Evolutionary conservation across 2,888 invertebrate species (phyloP).

Genomic region (Autographa pulchrina): DNA sequence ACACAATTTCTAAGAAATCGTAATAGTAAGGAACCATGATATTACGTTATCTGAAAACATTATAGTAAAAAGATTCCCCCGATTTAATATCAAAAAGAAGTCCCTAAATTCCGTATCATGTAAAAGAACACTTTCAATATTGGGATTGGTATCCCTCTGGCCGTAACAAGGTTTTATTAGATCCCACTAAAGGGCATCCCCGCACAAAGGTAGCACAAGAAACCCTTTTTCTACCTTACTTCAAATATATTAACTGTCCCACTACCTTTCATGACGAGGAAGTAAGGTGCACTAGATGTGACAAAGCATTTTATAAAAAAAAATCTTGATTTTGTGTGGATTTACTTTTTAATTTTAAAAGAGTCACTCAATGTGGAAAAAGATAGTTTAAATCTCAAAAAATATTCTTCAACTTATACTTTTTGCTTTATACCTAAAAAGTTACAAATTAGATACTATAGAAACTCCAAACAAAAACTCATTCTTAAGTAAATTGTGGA

Average conservation of each 20-base stretch:
- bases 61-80: conserved; percentile 83
- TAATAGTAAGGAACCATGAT: conserved; percentile 62
- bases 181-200: conserved; percentile 89
- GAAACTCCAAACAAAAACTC: too few relatives aligned
- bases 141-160: conserved; percentile 89
- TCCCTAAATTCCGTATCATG: conserved; percentile 89
- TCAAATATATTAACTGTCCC: conserved; percentile 89
- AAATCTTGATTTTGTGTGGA: too few relatives aligned
- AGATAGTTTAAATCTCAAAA: too few relatives aligned
- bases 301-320: conserved; percentile 3
- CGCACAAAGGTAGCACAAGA: conserved; percentile 88
- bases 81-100: conserved; percentile 88
- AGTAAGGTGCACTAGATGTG: conserved; percentile 60
- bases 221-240: conserved; percentile 89
- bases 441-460: too few relatives aligned
- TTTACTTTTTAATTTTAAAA: too few relatives aligned
- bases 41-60: conserved; percentile 72
- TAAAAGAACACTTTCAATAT: conserved; percentile 89
- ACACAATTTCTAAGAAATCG: conserved; percentile 57
- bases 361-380: too few relatives aligned
- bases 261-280: conserved; percentile 76
- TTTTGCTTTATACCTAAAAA: too few relatives aligned
- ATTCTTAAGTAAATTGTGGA: too few relatives aligned
- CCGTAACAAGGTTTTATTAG: conserved; percentile 90
- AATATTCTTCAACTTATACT: too few relatives aligned